These are phyloP conservation scores for Andrena flavipes DNA, from an alignment of 2,888 invertebrate species.

Conservation along the genomic window DNA sequence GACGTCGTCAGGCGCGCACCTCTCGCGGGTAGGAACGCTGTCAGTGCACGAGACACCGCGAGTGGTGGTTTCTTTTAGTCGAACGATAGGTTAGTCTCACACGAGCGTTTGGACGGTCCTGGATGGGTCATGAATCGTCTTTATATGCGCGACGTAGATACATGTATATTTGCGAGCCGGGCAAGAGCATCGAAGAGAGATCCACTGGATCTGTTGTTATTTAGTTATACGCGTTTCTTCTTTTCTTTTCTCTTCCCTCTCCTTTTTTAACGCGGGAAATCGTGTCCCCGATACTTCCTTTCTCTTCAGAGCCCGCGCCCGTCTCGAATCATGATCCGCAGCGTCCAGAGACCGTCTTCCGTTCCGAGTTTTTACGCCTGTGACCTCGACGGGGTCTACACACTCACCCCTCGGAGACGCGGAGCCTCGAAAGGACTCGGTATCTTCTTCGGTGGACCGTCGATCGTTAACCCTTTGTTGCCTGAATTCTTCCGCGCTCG, in stretches of 20 bases:
- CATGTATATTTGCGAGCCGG: slow-evolving; percentile 12
- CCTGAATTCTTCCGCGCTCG: background rate
- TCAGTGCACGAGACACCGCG: background rate
- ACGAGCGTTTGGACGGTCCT: slow-evolving; percentile 16
- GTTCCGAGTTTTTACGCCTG: slow-evolving; percentile 1
- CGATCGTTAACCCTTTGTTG: slow-evolving; percentile 4
- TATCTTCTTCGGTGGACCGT: slow-evolving; percentile 2
- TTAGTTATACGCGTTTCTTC: slow-evolving; percentile 56
- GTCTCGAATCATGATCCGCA: slow-evolving; percentile 28
- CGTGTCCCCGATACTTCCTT: slow-evolving; percentile 13
- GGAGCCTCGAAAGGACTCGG: background rate
- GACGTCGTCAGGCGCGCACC: background rate
- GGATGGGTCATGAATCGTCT: slow-evolving; percentile 22
- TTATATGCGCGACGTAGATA: background rate
- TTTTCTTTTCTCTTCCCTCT: too few relatives aligned
- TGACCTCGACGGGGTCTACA: background rate
- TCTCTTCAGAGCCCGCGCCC: slow-evolving; percentile 23
- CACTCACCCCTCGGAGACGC: background rate
- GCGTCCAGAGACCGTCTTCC: slow-evolving; percentile 11
- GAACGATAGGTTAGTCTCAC: slow-evolving; percentile 17
- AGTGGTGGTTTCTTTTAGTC: background rate
- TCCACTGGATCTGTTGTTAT: slow-evolving; percentile 53
- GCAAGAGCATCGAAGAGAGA: slow-evolving; percentile 18
- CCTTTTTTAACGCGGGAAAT: background rate
- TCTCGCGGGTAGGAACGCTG: slow-evolving; percentile 1